phyloP scores from a whole-genome alignment of 2,888 invertebrate genomes.

The Tipula vernalis region DNA sequence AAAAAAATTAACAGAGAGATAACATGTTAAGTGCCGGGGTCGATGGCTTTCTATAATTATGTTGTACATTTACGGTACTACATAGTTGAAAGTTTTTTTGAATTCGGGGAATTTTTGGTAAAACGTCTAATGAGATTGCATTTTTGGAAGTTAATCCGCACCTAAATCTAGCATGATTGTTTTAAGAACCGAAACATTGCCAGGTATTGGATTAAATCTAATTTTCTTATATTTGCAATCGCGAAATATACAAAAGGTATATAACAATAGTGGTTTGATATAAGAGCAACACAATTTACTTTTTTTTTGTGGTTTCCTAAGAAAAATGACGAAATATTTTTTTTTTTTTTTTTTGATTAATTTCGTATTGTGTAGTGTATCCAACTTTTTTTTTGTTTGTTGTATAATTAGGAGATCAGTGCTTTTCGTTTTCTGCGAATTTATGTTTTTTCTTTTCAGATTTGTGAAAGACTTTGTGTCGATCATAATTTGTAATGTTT shows the following conservation, averaged over 20 bases:
- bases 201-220: background rate
- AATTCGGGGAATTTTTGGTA: background rate
- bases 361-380: background rate
- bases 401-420: background rate
- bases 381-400: background rate
- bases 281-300: background rate
- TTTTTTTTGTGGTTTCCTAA: background rate
- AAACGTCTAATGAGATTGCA: background rate
- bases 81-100: background rate
- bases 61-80: background rate
- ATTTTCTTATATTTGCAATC: background rate
- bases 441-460: background rate
- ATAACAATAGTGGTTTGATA: background rate
- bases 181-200: background rate
- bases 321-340: slow-evolving; percentile 4
- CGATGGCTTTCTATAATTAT: background rate
- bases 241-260: background rate
- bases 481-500: background rate
- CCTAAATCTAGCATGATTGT: background rate
- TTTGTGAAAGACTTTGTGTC: background rate
- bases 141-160: background rate
- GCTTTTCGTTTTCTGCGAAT: background rate
- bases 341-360: background rate
- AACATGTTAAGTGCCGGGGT: background rate
- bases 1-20: background rate